A percentile compares a stretch with the other conserved stretches of the same genome.
Conservation (phyloP, 2,888 invertebrate species). For the Taenaris catops region DNA sequence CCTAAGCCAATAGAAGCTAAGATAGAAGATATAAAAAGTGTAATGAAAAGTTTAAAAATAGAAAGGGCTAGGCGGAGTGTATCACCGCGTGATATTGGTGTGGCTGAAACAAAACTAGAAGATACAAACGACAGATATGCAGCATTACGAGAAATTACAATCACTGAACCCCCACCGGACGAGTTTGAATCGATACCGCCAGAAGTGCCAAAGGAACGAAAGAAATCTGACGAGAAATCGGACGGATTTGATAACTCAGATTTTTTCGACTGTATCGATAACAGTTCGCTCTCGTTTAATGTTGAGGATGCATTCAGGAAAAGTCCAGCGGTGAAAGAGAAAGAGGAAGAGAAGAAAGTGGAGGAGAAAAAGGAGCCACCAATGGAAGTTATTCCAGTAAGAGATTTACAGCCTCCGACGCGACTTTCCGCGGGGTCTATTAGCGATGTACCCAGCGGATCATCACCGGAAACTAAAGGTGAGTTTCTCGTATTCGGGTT, state of each 20-base stretch:
- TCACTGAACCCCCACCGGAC: slow-evolving; percentile 80
- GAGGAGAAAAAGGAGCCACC: slow-evolving; percentile 42
- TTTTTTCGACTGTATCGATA: slow-evolving; percentile 75
- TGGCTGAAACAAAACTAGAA: slow-evolving; percentile 57
- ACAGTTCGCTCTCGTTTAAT: slow-evolving; percentile 69
- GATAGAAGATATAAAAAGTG: slow-evolving; percentile 68
- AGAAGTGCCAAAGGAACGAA: slow-evolving; percentile 67
- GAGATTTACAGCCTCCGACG: slow-evolving; percentile 54
- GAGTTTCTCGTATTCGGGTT: too few relatives aligned
- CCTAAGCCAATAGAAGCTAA: slow-evolving; percentile 69
- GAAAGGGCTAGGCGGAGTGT: slow-evolving; percentile 57
- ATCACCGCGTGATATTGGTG: slow-evolving; percentile 67
- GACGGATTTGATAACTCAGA: slow-evolving; percentile 75
- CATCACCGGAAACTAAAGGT: slow-evolving; percentile 82
- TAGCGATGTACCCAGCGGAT: slow-evolving; percentile 82
- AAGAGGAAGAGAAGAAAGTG: slow-evolving; percentile 49
- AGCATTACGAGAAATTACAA: slow-evolving; percentile 87
- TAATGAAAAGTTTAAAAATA: slow-evolving; percentile 64
- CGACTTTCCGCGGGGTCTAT: slow-evolving; percentile 81
- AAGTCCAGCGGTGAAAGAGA: slow-evolving; percentile 61
- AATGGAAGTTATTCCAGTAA: slow-evolving; percentile 41
- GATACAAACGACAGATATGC: slow-evolving; percentile 85
- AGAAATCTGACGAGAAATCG: slow-evolving; percentile 73
- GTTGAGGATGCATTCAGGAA: slow-evolving; percentile 74
- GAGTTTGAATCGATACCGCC: slow-evolving; percentile 72